Percentiles rank a stretch among this genome's conserved stretches.
These are phyloP conservation scores for Malurus cyaneus DNA, from an alignment of 2,113 vertebrate species.

Conservation along the genomic window DNA sequence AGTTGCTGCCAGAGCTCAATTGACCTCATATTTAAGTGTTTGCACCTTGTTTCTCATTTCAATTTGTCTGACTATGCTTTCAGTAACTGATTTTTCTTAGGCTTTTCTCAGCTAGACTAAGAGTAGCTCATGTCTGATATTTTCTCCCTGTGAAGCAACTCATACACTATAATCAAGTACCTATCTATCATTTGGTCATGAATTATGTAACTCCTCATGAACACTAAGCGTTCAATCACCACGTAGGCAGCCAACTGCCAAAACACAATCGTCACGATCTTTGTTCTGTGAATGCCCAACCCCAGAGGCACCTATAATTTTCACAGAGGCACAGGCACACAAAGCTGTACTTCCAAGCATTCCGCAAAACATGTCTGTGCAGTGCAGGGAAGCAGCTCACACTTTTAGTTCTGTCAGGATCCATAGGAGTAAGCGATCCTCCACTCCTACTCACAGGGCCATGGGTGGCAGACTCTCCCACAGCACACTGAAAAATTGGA, in stretches of 20 bases:
- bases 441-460: not conserved
- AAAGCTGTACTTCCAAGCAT: constrained; percentile 2
- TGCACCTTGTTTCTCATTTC: constrained; percentile 47
- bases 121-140: constrained; percentile 40
- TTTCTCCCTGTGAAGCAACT: constrained; percentile 58
- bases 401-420: not conserved
- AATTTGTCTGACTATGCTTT: constrained; percentile 11
- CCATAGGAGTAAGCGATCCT: not conserved
- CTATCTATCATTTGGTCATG: constrained; percentile 66
- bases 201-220: constrained; percentile 57
- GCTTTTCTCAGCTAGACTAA: constrained; percentile 36
- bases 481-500: fast-evolving
- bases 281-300: constrained; percentile 50
- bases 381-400: not conserved
- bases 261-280: constrained; percentile 39
- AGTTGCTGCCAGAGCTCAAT: constrained; percentile 13
- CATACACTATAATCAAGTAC: constrained; percentile 60
- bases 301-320: constrained; percentile 56
- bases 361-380: not conserved
- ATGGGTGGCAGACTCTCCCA: not conserved
- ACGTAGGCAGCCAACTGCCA: constrained; percentile 55
- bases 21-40: constrained; percentile 28
- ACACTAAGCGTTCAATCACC: constrained; percentile 39
- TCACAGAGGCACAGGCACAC: constrained; percentile 13
- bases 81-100: constrained; percentile 41